phyloP scores from a whole-genome alignment of 2,888 invertebrate genomes.

The Tetranychus truncatus region DNA sequence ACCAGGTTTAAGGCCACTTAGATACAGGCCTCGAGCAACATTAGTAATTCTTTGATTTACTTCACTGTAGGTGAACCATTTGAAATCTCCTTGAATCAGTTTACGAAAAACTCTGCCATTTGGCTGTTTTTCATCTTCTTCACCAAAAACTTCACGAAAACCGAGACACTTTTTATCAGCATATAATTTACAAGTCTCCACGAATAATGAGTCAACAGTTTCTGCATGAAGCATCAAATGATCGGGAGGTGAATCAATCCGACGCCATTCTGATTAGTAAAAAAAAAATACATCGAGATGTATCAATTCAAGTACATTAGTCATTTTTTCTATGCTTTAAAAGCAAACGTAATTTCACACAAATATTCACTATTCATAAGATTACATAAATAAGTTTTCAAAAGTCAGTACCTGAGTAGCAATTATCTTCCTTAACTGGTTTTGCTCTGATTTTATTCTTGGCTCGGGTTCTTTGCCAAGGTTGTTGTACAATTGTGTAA shows the following conservation, averaged over 20 bases:
- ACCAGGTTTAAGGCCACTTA: slow-evolving; percentile 51
- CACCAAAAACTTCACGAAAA: slow-evolving; percentile 68
- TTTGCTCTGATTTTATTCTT: slow-evolving; percentile 13
- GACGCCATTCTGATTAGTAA: neutral
- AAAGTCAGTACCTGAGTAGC: slow-evolving; percentile 17
- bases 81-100: slow-evolving; percentile 79
- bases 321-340: too few relatives aligned
- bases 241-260: slow-evolving; percentile 6
- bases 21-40: slow-evolving; percentile 66
- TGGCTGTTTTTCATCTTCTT: slow-evolving; percentile 80
- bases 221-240: slow-evolving; percentile 18
- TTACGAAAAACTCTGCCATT: slow-evolving; percentile 91
- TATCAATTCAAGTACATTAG: too few relatives aligned
- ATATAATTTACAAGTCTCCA: slow-evolving; percentile 55
- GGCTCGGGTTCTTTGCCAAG: slow-evolving; percentile 46
- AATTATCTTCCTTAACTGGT: slow-evolving; percentile 19
- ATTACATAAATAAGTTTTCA: neutral
- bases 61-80: slow-evolving; percentile 65
- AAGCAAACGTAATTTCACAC: too few relatives aligned
- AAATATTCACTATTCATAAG: too few relatives aligned
- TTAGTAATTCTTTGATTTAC: slow-evolving; percentile 53
- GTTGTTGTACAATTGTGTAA: slow-evolving; percentile 64
- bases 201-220: slow-evolving; percentile 46
- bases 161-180: slow-evolving; percentile 55
- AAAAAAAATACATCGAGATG: neutral